phyloP scores from a whole-genome alignment of 2,888 invertebrate genomes.

The Ophion obscuratus region DNA sequence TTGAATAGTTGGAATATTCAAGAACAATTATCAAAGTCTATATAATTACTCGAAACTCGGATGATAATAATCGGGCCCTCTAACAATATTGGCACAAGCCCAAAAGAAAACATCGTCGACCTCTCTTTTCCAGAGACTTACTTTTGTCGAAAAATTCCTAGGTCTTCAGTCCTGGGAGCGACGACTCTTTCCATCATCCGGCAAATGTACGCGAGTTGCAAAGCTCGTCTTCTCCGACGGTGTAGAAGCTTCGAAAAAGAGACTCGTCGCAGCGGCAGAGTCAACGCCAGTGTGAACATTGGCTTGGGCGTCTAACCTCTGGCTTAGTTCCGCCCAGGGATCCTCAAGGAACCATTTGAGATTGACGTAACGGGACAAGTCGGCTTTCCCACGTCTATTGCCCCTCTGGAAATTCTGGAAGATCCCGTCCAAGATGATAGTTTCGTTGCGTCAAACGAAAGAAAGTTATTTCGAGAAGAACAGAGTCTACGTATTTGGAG shows the following conservation, averaged over 20 bases:
- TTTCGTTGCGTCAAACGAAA: background rate
- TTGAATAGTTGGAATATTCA: too few relatives aligned
- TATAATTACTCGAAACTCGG: background rate
- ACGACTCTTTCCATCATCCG: conserved; percentile 43
- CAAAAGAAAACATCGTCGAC: background rate
- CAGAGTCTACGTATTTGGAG: background rate
- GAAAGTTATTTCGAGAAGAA: background rate
- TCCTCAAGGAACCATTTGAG: conserved; percentile 76
- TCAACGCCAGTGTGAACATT: background rate
- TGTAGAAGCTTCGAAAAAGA: background rate
- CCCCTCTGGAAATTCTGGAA: conserved; percentile 71
- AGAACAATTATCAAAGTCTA: background rate
- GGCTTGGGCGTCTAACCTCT: background rate
- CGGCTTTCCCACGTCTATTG: conserved; percentile 56
- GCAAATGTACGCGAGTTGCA: conserved; percentile 14
- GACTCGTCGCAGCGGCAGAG: background rate
- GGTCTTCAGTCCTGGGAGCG: conserved; percentile 53
- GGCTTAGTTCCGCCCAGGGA: conserved; percentile 76
- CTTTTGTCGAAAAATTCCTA: background rate
- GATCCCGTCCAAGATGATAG: background rate
- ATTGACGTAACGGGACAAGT: conserved; percentile 76
- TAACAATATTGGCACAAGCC: background rate
- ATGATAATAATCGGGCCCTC: background rate
- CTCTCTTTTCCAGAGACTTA: background rate
- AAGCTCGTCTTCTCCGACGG: background rate